Base-by-base conservation (phyloP, 1,140 invertebrate species). In the Neomicropteryx cornuta region DNA sequence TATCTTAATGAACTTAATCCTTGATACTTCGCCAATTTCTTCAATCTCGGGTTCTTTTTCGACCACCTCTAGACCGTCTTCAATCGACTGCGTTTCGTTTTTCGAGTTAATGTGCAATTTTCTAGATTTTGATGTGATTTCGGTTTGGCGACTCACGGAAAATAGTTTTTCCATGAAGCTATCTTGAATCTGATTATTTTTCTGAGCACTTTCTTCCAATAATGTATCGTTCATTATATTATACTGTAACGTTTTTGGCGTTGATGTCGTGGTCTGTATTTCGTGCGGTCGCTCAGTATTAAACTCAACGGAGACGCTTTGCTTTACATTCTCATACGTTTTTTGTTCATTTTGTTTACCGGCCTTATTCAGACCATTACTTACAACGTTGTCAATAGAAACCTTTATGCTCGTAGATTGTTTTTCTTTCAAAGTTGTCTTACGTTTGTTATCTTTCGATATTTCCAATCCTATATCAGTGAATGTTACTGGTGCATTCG, bases 1-100 rank as follows among this genome's bases (percentile, higher is more conserved):
- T 33, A 78, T 63, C 53, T 79, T 77, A 16, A 79, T 77, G 22
- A 73, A 65, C 39, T 73, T 77, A 34, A 72, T 72, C 46, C 76
- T 62, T 53, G 72, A 77, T 1, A 79, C 74, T 57, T 75, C 76
- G 36, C 77, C 76, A 39, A 79, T 70, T 65, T 73, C 73, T 49
- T 77, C 71, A 2, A 76, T 49, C 6, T 65, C 68, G 4, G 74
- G 72, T 49, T 72, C 61, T 34, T 66, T 67, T 48, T 75, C 71
- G 29, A 73, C 55, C 33, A 62, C 66, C 21, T 72, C 51, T 47
- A 62, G 53, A 2, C 64, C 59, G 47, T 60, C 58, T 53, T 73
- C 59, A 24, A 67, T 55, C 3, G 68, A 53, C 20, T 61, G 63
- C 21, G 67, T 65, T 48, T 72, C 68, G 44, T 72, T 70, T 41